Base-by-base conservation (phyloP, 2,888 invertebrate genomes). In the Chrysolina oricalcia region DNA sequence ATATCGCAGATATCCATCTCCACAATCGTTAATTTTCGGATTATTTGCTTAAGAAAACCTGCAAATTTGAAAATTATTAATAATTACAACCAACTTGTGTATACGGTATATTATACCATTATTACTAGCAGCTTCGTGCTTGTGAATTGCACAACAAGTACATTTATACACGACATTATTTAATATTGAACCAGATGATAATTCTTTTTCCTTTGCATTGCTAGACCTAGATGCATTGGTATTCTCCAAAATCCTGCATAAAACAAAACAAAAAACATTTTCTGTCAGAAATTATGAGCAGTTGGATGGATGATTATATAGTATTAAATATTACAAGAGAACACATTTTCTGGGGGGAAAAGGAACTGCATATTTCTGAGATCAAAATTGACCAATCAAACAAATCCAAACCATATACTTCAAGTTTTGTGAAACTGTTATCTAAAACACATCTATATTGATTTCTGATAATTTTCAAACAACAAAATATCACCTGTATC, bases 91-190 rank as follows among this genome's bases (percentile, higher is more conserved):
- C 15, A 50, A 50, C 48, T 15, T 50, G 43, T 43, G 43, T 43
- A 43, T 2, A n/a, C n/a, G n/a, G 6, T 43, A 43, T 43, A 43
- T 43, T 43, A 43, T 63, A 63, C 63, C 63, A 63, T 35, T 63
- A 63, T 21, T 63, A 21, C 27, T 19, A 35, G 63, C 63, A 63
- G 64, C 41, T 64, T 64, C 64, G 10, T 64, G 64, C 64, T 64
- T 64, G 41, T 64, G 64, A 41, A 64, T 64, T 19, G 41, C 64
- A 64, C 64, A 64, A 41, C 64, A 64, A 43, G 64, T 64, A 64
- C 64, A 64, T 64, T 64, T 64, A 19, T 64, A 41, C 35, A 64
- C 43, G 10, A 15, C 43, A 43, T 15, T 15, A 43, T 43, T 43
- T 2, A 43, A 43, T 43, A 8, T 43, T 2, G 43, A 15, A 43